A percentile compares a stretch with the other conserved stretches of the same genome.
Evolutionary conservation across 2,113 vertebrate genomes (phyloP).

Genomic region (Pituophis catenifer): DNA sequence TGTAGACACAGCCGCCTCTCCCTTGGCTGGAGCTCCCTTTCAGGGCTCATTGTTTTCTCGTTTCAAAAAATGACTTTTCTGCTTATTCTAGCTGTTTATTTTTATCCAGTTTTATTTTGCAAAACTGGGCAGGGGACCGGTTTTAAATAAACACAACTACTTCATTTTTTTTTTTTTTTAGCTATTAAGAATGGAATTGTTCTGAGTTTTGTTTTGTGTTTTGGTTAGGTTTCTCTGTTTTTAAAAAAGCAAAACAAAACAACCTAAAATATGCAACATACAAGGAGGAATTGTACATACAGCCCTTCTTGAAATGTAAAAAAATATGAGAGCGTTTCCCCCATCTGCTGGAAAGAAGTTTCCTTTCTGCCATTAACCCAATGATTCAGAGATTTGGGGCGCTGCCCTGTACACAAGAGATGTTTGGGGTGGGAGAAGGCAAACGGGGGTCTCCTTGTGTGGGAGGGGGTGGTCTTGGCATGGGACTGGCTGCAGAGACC

Average conservation of each 20-base stretch:
- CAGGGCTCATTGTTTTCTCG: not conserved
- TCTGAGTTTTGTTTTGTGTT: slow-evolving; percentile 59
- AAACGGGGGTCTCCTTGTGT: not conserved
- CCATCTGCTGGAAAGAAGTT: not conserved
- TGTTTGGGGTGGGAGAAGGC: too few species aligned
- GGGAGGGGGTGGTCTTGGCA: not conserved
- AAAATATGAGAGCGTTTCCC: not conserved
- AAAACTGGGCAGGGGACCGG: slow-evolving; percentile 59
- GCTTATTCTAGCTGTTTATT: slow-evolving; percentile 52
- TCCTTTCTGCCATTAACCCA: not conserved
- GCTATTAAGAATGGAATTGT: slow-evolving; percentile 52
- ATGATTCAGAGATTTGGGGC: not conserved
- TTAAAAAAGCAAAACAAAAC: slow-evolving; percentile 7
- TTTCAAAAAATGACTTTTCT: slow-evolving; percentile 7
- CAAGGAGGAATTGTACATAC: slow-evolving; percentile 23
- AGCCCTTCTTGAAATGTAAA: slow-evolving; percentile 28
- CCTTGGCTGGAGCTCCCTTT: slow-evolving; percentile 66
- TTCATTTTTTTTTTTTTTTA: slow-evolving; percentile 7
- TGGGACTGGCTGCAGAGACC: not conserved
- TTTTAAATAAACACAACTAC: slow-evolving; percentile 61
- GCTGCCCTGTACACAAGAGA: not conserved
- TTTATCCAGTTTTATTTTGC: slow-evolving; percentile 61
- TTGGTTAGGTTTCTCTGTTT: not conserved
- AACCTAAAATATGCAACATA: slow-evolving; percentile 26
- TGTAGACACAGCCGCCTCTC: slow-evolving; percentile 66